Evolutionary conservation across 2,888 invertebrate genomes (phyloP), one percentile per base, ranked within the genome.

Genomic region (Drosophila paramelanica): DNA sequence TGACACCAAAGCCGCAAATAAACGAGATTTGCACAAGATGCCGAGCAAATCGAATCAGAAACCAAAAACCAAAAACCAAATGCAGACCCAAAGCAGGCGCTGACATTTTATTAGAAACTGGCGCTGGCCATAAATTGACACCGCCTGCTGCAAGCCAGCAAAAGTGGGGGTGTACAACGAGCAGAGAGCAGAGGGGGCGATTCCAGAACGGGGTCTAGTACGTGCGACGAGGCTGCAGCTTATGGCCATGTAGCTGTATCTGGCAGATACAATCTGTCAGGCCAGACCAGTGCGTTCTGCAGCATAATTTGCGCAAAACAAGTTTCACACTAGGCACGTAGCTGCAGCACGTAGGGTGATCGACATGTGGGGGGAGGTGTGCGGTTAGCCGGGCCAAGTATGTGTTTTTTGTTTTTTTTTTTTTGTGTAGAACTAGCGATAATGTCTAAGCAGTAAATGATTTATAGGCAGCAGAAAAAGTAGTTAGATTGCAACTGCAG

Each of bases 181-280:
- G 25, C 27, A 36, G 23, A 20, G 42, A 10, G n/a, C 17, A 17
- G 27, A 33, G 58, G 33, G 13, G 33, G n/a, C 17, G 17, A 25
- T 20, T 41, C 3, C 36, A 36, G 36, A 17, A 27, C 33, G 53
- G 38, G 31, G 36, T 65, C 45, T 53, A 46, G 64, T 67, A 73
- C 73, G 81, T 81, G 81, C 61, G 45, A 13, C 20, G 45, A 33
- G 52, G 45, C 52, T 56, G 50, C 20, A 47, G 47, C 49, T 60
- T 36, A 39, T 56, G 51, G 46, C 51, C 33, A 55, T 68, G 68
- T 68, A 45, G 67, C 62, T 75, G 73, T 77, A 86, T 81, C 66
- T 79, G 52, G 62, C 74, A 84, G 89, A 82, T 82, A 88, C 71
- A 79, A 82, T 81, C 85, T 84, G 88, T 72, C 86, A 77, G 66